Base-by-base conservation (phyloP, 1,140 invertebrate genomes). In the Ectropis grisescens region DNA sequence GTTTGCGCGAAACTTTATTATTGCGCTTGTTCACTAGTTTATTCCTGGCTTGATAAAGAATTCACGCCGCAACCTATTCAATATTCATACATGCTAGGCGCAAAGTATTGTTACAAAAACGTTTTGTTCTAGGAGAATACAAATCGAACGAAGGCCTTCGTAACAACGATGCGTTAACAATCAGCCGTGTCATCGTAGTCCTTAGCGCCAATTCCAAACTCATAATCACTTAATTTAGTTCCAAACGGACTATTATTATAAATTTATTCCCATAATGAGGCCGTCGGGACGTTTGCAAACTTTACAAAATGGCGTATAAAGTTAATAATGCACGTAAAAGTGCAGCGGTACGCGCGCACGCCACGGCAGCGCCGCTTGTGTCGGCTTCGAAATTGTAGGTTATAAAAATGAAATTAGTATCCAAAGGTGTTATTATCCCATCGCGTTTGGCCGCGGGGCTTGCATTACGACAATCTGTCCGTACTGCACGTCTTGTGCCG, bases 321-420 rank as follows among this genome's bases (percentile, higher is more conserved):
- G 67, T 78, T 78, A 74, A 81, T 78, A 76, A 70, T 70, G 54
- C 59, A 76, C 59, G 69, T 69, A 74, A 68, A 71, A 76, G 70
- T 60, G 58, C 51, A 71, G 61, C 66, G 68, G 48, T 50, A 41
- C 65, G 52, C 58, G 76, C 74, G 78, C 76, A 75, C 69, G 69
- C 72, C 64, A 75, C 76, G 42, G 76, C 76, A 78, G 72, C 71
- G 72, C 72, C 70, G 58, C 72, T 74, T 75, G 69, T 81, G 76
- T 81, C 72, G 76, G 76, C 76, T 67, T 81, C 72, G 61, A 82
- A 82, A 83, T 81, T 79, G 76, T 75, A 76, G 76, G 76, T 81
- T 81, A 81, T 82, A 82, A 83, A 82, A 82, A 82, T 80, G 79
- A 83, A 83, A 83, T 82, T 83, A 83, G 79, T 83, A 78, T 70